Evolutionary conservation across 2,888 invertebrate species (phyloP), one percentile per base, ranked within the genome.

Genomic region (Zaprionus lineosus): DNA sequence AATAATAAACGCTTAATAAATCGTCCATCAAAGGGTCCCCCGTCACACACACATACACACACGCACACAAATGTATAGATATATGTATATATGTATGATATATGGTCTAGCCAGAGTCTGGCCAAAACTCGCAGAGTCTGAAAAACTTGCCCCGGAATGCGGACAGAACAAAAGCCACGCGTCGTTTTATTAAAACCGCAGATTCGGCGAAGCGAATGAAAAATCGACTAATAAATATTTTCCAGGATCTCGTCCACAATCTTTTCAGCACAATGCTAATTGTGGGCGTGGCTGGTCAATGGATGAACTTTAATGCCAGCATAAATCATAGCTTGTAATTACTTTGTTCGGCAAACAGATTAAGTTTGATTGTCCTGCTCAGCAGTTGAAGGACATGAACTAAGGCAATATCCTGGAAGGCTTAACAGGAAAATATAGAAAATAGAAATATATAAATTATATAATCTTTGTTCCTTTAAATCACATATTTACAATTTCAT

Each of bases 1-100:
- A 78, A 78, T 78, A 78, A 78, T 81, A 83, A 78, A 76, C 78
- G 78, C 78, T 78, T 78, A 83, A 78, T 78, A 78, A 78, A 78
- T 78, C 78, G 81, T 84, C 66, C 57, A 78, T 78, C 81, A 78
- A 83, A 83, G 69, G 74, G 41, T 47, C 16, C 5, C 3, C 19
- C 21, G 9, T 5, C 11, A 8, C 4, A 33, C 12, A 33, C 14
- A 11, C 11, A 4, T 21, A 21, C 7, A 21, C 7, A 21, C 7
- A 21, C 7, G 7, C 7, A 21, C 7, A 21, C 7, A 21, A 3
- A n/a, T n/a, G n/a, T 31, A 36, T 16, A 11, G 43, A 21, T 8
- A 24, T 39, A 61, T 29, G 40, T 39, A 47, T 24, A 52, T 24
- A 31, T 52, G 44, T 66, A 66, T 78, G 78, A 83, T 78, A 69